Base-by-base conservation (phyloP, 1,140 invertebrate species). In the Yoshiicerus persimilis region DNA sequence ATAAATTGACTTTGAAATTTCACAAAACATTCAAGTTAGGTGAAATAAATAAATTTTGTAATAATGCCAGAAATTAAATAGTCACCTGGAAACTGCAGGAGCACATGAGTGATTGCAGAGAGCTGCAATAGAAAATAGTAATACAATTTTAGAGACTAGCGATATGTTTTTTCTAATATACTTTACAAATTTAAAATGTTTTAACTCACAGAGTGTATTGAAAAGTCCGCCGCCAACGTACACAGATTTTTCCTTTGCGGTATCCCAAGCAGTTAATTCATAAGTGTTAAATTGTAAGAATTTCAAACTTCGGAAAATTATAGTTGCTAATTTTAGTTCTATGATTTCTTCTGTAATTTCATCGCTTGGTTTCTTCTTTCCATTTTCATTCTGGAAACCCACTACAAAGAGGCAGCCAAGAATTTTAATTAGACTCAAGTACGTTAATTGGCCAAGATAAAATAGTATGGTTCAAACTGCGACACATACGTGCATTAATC, bases 41-140 rank as follows among this genome's bases (percentile, higher is more conserved):
- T n/a, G n/a, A n/a, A 27, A 34, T 38, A 38, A n/a, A 75, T 34
- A 87, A 64, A 27, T 16, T n/a, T n/a, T n/a, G n/a, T n/a, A n/a
- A 70, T 2, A 9, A 9, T 70, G 9, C 1, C 13, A 3, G 56
- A 75, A 39, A 20, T 23, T 25, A 13, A 30, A 32, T 23, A 80
- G 30, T 91, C 93, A 96, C 96, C 96, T 95, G 0, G 97, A 95
- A 47, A 98, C 95, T 84, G 95, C 94, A 11, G 97, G 97, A 92
- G 98, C 96, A 91, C 98, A 99, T 0, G 97, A 97, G 92, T 98
- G 97, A 92, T 99, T 99, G 91, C 98, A 96, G 23, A 98, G 93
- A 25, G 97, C 96, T 38, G 41, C 13, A n/a, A n/a, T n/a, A n/a
- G n/a, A n/a, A 47, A 47, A 47, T 41, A 41, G n/a, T n/a, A n/a